Conservation (phyloP, 2,797 vertebrate genomes). For the Hoplostethus mediterraneus region DNA sequence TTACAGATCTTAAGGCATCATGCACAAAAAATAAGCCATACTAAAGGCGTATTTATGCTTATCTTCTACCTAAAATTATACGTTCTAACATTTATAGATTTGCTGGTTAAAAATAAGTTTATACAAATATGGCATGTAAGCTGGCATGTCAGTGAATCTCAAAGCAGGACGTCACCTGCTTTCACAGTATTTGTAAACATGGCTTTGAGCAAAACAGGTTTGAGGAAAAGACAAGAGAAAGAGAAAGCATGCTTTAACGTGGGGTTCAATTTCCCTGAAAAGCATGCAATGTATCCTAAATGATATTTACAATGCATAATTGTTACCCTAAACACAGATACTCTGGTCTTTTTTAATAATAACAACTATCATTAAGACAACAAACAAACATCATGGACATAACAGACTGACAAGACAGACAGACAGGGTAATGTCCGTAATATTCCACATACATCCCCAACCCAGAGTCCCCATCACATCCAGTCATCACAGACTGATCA, state of each 20-base stretch:
- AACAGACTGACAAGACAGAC: conserved; percentile 71
- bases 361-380: conserved; percentile 75
- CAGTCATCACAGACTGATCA: conserved; percentile 57
- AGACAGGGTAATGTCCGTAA: conserved; percentile 51
- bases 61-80: conserved; percentile 70
- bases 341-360: conserved; percentile 39
- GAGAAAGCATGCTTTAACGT: conserved; percentile 76
- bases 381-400: conserved; percentile 76
- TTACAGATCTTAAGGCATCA: conserved; percentile 87
- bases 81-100: conserved; percentile 67
- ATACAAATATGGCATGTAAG: conserved; percentile 87
- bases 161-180: conserved; percentile 78
- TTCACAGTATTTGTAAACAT: conserved; percentile 88
- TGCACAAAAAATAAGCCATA: conserved; percentile 84
- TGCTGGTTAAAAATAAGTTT: conserved; percentile 81
- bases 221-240: conserved; percentile 61
- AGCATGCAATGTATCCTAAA: conserved; percentile 82
- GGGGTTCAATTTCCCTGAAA: conserved; percentile 74
- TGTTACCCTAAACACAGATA: conserved; percentile 61
- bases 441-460: conserved; percentile 36
- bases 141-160: conserved; percentile 82
- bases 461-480: conserved; percentile 45
- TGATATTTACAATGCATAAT: conserved; percentile 80
- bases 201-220: conserved; percentile 82
- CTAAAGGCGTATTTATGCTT: conserved; percentile 72